Percentiles rank a stretch among this genome's conserved stretches.
Evolutionary conservation across 2,888 invertebrate species (phyloP).

Genomic region (Rhagium mordax): DNA sequence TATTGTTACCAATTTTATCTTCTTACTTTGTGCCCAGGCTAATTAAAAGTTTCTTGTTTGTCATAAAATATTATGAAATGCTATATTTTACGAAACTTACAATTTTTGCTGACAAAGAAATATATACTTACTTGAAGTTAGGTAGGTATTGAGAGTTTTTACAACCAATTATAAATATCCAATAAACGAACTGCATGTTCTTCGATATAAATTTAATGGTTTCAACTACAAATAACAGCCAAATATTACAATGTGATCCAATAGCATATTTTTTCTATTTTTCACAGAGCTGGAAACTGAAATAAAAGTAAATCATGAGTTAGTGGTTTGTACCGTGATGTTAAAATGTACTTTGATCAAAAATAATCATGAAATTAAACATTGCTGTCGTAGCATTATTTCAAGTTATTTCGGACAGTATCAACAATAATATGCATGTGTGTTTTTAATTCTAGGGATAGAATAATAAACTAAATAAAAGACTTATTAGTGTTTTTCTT

Average conservation of each 20-base stretch:
- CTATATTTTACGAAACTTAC: constrained; percentile 27
- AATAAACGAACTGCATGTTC: constrained; percentile 9
- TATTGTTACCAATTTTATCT: constrained; percentile 36
- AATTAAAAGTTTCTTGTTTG: constrained; percentile 53
- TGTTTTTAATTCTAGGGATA: too few species aligned
- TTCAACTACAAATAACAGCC: not conserved
- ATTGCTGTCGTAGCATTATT: too few species aligned
- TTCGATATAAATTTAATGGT: constrained; percentile 12
- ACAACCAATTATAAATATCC: constrained; percentile 24
- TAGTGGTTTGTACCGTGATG: too few species aligned
- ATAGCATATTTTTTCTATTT: not conserved
- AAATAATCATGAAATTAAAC: too few species aligned
- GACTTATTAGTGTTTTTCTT: too few species aligned
- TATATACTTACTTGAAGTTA: constrained; percentile 27
- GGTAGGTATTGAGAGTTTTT: not conserved
- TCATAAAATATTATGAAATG: constrained; percentile 47
- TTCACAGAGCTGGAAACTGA: not conserved
- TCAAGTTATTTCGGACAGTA: too few species aligned
- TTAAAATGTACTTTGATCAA: too few species aligned
- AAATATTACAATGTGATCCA: not conserved
- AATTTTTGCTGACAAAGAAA: constrained; percentile 29
- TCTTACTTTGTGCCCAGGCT: constrained; percentile 39
- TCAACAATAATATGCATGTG: too few species aligned
- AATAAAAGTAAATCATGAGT: not conserved
- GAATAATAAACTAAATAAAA: too few species aligned